phyloP scores from a whole-genome alignment of 1,140 invertebrate species.

The Polypedilum vanderplanki region DNA sequence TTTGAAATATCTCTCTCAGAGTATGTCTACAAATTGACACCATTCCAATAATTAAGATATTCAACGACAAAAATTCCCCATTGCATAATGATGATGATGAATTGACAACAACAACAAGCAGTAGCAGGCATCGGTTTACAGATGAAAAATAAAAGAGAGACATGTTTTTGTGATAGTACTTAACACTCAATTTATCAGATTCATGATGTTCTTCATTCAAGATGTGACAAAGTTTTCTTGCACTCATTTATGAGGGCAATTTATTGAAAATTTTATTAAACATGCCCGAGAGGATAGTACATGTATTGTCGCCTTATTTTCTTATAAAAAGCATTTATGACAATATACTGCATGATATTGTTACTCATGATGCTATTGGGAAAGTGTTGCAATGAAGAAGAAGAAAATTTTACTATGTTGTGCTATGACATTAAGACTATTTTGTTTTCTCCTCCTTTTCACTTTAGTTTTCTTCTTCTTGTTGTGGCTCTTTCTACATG shows the following conservation, averaged over 20 bases:
- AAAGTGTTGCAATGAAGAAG: background rate
- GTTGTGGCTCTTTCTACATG: too few species aligned
- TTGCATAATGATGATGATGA: background rate
- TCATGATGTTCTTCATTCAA: background rate
- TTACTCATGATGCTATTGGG: background rate
- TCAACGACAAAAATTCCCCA: background rate
- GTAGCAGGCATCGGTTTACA: background rate
- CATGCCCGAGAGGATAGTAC: background rate
- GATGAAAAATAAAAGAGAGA: background rate
- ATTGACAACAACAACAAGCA: background rate
- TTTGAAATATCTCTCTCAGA: background rate
- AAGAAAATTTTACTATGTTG: background rate
- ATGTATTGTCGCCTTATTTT: background rate
- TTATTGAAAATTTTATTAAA: conserved; percentile 4
- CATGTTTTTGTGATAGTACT: background rate
- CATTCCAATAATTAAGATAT: background rate
- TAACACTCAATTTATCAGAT: conserved; percentile 2
- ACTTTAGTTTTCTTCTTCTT: too few species aligned
- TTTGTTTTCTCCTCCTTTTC: background rate
- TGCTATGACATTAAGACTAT: background rate
- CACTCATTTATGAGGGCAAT: background rate
- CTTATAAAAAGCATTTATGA: background rate
- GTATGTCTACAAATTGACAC: background rate
- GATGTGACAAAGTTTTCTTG: background rate
- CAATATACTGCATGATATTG: background rate